A percentile compares a stretch with the other conserved stretches of the same genome.
Evolutionary conservation across 2,888 invertebrate species (phyloP).

Genomic region (Cotesia congregata): DNA sequence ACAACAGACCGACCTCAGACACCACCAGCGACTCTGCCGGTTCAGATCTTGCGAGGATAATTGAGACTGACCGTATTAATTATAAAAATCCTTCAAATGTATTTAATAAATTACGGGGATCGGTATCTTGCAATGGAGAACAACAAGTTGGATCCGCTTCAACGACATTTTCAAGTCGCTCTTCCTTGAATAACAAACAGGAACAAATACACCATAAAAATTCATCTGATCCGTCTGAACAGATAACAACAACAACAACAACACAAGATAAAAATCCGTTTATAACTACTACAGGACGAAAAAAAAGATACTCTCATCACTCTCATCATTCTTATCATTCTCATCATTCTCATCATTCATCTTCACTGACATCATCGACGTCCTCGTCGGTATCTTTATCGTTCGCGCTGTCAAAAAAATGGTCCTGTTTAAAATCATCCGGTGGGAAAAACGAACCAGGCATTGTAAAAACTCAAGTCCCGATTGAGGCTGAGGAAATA

Average conservation of each 20-base stretch:
- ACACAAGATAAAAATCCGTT: no score
- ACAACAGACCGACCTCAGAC: constrained; percentile 52
- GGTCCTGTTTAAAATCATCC: neutral
- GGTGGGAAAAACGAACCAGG: constrained; percentile 4
- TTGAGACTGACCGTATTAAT: constrained; percentile 31
- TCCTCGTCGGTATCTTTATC: constrained; percentile 31
- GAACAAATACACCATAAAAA: no score
- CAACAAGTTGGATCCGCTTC: neutral
- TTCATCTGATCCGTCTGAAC: no score
- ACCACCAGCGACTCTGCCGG: constrained; percentile 48
- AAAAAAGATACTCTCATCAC: no score
- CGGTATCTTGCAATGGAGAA: constrained; percentile 31
- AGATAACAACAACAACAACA: no score
- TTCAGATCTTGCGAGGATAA: constrained; percentile 31
- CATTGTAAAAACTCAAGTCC: neutral
- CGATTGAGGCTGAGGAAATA: constrained; percentile 4
- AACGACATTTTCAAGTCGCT: no score
- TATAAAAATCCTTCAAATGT: neutral
- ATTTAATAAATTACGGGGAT: neutral
- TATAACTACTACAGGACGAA: no score
- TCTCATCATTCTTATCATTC: no score
- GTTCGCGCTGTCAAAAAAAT: constrained; percentile 26
- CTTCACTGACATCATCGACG: constrained; percentile 24
- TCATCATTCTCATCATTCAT: neutral
- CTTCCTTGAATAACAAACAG: no score